Percentiles rank a stretch among this genome's conserved stretches.
These are phyloP conservation scores for Strigops habroptila DNA, from an alignment of 2,113 vertebrate species.

Conservation along the genomic window DNA sequence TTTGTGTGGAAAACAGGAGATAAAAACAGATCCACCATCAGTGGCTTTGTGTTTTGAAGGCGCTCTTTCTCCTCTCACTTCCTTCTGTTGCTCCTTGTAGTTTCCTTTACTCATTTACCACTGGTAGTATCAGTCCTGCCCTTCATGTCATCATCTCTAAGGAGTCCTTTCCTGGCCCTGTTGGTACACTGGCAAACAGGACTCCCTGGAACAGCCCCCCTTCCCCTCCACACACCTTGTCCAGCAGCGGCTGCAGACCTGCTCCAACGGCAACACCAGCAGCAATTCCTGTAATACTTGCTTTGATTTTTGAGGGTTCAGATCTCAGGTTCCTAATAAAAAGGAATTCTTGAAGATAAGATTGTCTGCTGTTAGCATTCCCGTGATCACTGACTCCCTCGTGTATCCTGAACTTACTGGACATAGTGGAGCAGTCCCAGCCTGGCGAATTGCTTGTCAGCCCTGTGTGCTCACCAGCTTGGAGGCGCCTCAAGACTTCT, in stretches of 20 bases:
- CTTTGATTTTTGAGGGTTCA: neutral
- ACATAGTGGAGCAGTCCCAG: neutral
- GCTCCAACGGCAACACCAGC: neutral
- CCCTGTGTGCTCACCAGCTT: neutral
- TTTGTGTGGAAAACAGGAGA: neutral
- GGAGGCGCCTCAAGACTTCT: neutral
- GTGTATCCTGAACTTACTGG: neutral
- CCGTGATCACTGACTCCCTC: neutral
- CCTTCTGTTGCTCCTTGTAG: neutral
- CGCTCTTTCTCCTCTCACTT: neutral
- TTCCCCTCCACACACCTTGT: neutral
- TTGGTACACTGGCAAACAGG: neutral
- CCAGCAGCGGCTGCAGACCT: rapidly evolving
- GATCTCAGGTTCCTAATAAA: neutral
- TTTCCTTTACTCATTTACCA: neutral
- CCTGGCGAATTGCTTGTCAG: rapidly evolving
- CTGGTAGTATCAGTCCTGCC: neutral
- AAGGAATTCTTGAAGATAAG: neutral
- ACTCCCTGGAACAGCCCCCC: neutral
- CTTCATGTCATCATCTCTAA: neutral
- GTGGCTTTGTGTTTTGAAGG: neutral
- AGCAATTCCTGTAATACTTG: neutral
- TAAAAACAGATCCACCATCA: neutral
- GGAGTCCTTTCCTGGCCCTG: neutral
- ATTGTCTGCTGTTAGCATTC: neutral